Evolutionary conservation across 2,113 vertebrate species (phyloP), one percentile per base, ranked within the genome.

Genomic region (Pandion haliaetus): DNA sequence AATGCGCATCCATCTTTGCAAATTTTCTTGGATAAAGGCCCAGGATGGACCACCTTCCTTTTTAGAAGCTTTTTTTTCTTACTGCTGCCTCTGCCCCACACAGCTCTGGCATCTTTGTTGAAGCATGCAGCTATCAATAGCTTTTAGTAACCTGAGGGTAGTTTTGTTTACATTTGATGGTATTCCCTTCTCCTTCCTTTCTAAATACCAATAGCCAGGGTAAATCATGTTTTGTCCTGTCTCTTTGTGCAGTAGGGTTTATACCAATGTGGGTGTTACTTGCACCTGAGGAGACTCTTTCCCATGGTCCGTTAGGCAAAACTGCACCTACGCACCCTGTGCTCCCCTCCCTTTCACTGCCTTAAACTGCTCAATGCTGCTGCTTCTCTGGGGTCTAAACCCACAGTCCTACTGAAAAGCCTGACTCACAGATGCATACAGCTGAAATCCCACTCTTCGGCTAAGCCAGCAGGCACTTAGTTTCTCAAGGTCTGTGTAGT

Each of bases 241-340:
- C 80, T 45, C 24, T 52, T 84, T 65, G 81, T 70, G 34, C 45
- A 44, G 69, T 9, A 49, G 28, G 11, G 6, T 62, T 78, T 65
- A n/a, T 74, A 73, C 49, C 45, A 65, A 2, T 0, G 0, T 5
- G 12, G 3, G 3, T 2, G 0, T 49, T 52, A 25, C 24, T 71
- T 4, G 3, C 9, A 3, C 61, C 79, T 28, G 50, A 90, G 38
- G n/a, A 49, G 31, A 23, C 36, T 32, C 55, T 62, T 70, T 71
- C 10, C 26, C 10, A 5, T 3, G 8, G 49, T 20, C 32, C 9
- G 5, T 36, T 13, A 31, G 25, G 40, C n/a, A 26, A 42, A 80
- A 32, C 12, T 23, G 5, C 20, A 36, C 26, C 45, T 44, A 0
- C 3, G 6, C 6, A 19, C 18, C 19, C 49, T 13, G 38, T 8